Percentiles rank a stretch among this genome's conserved stretches.
Conservation (phyloP, 2,113 vertebrate species). For the Rhabdomys dilectus region DNA sequence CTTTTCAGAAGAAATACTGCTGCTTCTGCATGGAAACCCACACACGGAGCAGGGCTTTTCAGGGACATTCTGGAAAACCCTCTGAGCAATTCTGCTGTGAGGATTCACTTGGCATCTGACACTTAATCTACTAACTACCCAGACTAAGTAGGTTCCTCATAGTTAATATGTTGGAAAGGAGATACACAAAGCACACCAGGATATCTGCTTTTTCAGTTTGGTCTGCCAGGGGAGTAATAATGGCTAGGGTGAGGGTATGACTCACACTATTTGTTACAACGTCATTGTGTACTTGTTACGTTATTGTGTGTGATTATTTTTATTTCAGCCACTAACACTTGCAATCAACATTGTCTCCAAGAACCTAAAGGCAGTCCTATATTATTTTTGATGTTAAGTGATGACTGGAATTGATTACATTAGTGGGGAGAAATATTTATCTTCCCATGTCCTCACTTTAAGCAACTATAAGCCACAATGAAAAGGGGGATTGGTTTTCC, state of each 20-base stretch:
- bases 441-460: neutral
- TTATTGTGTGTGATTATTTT: slow-evolving; percentile 57
- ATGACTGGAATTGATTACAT: slow-evolving; percentile 43
- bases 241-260: neutral
- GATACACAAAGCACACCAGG: neutral
- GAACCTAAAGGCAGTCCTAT: neutral
- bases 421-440: slow-evolving; percentile 50
- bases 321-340: slow-evolving; percentile 4
- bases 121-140: neutral
- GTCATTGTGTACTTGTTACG: slow-evolving; percentile 64
- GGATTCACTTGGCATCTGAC: fast-evolving
- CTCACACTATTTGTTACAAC: slow-evolving; percentile 54
- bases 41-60: neutral
- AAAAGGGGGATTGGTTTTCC: neutral
- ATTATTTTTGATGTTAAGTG: slow-evolving; percentile 47
- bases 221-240: neutral
- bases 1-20: neutral
- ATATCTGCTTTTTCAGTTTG: neutral
- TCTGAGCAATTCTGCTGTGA: fast-evolving
- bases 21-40: neutral
- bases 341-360: slow-evolving; percentile 44
- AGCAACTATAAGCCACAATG: neutral
- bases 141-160: neutral
- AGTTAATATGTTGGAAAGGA: neutral
- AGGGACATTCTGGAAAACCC: neutral